Evolutionary conservation across 2,113 vertebrate species (phyloP).

Genomic region (Passer montanus): DNA sequence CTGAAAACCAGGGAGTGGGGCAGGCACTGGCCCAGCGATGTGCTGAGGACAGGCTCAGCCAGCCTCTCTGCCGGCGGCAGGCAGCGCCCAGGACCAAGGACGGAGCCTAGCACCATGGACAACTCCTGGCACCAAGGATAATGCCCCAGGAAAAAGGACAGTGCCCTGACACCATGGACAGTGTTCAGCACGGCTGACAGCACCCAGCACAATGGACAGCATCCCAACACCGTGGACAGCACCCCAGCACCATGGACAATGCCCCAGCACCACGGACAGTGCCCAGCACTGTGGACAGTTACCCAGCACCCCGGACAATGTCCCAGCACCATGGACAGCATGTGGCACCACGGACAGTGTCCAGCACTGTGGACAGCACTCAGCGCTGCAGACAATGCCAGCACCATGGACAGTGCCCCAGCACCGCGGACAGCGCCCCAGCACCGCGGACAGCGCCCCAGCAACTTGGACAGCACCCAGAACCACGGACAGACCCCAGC

Average conservation of each 20-base stretch:
- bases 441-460: not conserved
- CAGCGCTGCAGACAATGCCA: rapidly evolving
- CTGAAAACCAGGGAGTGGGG: not conserved
- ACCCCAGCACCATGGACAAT: too few relatives aligned
- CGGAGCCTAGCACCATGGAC: rapidly evolving
- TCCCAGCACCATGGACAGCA: not conserved
- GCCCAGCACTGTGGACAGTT: not conserved
- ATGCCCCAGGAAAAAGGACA: not conserved
- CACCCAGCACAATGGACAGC: too few relatives aligned
- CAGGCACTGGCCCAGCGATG: not conserved
- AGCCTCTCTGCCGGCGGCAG: rapidly evolving
- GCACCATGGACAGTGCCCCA: not conserved
- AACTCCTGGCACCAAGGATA: too few relatives aligned
- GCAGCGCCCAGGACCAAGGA: not conserved
- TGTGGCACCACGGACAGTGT: rapidly evolving
- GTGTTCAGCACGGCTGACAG: rapidly evolving
- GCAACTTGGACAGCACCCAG: rapidly evolving
- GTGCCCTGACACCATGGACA: rapidly evolving
- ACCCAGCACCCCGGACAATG: too few relatives aligned
- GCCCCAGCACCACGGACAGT: too few relatives aligned
- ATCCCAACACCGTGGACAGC: not conserved
- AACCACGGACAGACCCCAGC: not conserved
- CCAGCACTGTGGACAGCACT: rapidly evolving
- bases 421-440: not conserved
- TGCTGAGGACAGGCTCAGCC: rapidly evolving